Conservation (phyloP, 2,113 vertebrate genomes). For the Atherinomorus stipes region DNA sequence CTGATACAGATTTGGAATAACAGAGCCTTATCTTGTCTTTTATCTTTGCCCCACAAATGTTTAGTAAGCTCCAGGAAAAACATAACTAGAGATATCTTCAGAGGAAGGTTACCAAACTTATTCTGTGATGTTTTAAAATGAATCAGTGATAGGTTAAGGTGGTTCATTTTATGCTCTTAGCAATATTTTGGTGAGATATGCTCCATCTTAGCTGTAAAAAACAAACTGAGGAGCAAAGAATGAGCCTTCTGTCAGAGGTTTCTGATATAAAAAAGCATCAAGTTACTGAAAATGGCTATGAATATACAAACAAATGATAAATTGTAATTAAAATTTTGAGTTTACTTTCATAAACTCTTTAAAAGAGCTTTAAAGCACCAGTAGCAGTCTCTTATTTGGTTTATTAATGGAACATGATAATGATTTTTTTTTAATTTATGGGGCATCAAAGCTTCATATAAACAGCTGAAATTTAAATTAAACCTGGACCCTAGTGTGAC, state of each 20-base stretch:
- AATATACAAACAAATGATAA: background rate
- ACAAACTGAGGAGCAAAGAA: too few species aligned
- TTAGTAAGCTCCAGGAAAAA: background rate
- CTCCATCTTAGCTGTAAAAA: too few species aligned
- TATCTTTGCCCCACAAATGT: slow-evolving; percentile 4
- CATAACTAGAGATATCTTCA: background rate
- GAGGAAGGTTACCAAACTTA: background rate
- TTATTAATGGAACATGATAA: slow-evolving; percentile 43
- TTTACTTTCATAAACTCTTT: background rate
- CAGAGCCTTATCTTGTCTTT: slow-evolving; percentile 3
- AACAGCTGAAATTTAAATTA: slow-evolving; percentile 31
- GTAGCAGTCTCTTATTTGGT: slow-evolving; percentile 14
- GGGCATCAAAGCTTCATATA: slow-evolving; percentile 10
- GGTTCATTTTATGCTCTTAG: background rate
- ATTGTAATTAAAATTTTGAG: background rate
- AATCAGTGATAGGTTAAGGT: too few species aligned
- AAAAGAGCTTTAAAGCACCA: background rate
- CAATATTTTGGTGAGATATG: background rate
- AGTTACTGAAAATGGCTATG: background rate
- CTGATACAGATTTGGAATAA: slow-evolving; percentile 15
- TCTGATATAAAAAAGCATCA: background rate
- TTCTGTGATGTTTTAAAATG: background rate
- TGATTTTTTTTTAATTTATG: slow-evolving; percentile 43
- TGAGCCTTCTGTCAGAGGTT: too few species aligned
- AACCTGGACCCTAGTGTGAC: slow-evolving; percentile 16